These are phyloP conservation scores for Papilio polytes DNA, from an alignment of 1,140 invertebrate genomes.

Conservation along the genomic window DNA sequence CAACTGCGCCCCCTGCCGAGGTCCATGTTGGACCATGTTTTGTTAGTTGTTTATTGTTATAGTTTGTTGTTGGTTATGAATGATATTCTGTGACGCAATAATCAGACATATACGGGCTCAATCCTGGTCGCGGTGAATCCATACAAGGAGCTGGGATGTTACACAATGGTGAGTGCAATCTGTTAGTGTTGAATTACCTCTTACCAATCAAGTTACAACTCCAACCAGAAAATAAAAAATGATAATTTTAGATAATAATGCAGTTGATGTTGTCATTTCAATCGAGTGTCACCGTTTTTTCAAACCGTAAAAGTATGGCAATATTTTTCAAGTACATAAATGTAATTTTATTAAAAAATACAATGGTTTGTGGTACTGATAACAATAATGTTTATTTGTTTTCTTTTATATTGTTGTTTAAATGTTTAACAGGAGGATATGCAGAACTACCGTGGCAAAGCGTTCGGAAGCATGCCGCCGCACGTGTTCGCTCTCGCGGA, in stretches of 20 bases:
- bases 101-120: slow-evolving; percentile 95
- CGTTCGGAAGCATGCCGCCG: slow-evolving; percentile 92
- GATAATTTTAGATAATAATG: too few species aligned
- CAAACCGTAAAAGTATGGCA: too few species aligned
- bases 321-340: too few species aligned
- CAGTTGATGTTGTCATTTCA: too few species aligned
- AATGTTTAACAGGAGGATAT: slow-evolving; percentile 88
- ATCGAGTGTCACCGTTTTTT: too few species aligned
- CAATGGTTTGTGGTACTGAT: too few species aligned
- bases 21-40: too few species aligned
- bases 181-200: slow-evolving; percentile 17
- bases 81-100: slow-evolving; percentile 85
- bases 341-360: too few species aligned
- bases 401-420: not conserved
- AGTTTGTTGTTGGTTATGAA: not conserved
- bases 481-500: slow-evolving; percentile 96
- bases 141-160: slow-evolving; percentile 96
- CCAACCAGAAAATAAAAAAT: too few species aligned
- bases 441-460: slow-evolving; percentile 91
- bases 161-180: slow-evolving; percentile 91
- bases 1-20: too few species aligned
- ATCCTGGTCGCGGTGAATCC: slow-evolving; percentile 98
- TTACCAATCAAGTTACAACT: not conserved
- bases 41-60: not conserved
- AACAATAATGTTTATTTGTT: not conserved